Conservation (phyloP, 1,140 invertebrate species). For the Bombus consobrinus region DNA sequence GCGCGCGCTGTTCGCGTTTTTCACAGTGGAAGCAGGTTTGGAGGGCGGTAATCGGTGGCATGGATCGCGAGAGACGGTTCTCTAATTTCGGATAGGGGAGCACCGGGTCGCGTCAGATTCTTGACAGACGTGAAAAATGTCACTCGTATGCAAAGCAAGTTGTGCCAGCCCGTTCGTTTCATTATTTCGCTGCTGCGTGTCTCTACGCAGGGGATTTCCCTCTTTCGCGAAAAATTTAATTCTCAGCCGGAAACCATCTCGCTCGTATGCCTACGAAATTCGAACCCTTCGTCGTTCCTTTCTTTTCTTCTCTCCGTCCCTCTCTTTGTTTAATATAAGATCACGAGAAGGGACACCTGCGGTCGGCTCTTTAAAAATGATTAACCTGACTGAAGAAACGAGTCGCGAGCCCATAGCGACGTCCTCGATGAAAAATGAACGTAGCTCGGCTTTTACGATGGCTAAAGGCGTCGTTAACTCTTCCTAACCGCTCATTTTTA, state of each 20-base stretch:
- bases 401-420: slow-evolving; percentile 17
- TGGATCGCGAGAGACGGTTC: slow-evolving; percentile 8
- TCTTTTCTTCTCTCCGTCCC: not conserved
- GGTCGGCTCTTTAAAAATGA: slow-evolving; percentile 76
- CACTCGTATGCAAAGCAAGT: slow-evolving; percentile 73
- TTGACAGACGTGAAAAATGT: slow-evolving; percentile 71
- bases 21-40: not conserved
- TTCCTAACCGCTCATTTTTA: slow-evolving; percentile 38
- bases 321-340: slow-evolving; percentile 55
- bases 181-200: slow-evolving; percentile 63
- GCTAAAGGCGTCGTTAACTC: slow-evolving; percentile 73
- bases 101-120: slow-evolving; percentile 40
- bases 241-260: slow-evolving; percentile 31
- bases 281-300: too few relatives aligned
- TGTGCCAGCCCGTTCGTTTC: slow-evolving; percentile 63
- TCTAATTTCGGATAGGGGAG: slow-evolving; percentile 33
- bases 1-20: not conserved
- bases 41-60: slow-evolving; percentile 4
- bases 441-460: slow-evolving; percentile 33
- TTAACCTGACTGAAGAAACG: slow-evolving; percentile 67
- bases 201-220: slow-evolving; percentile 46
- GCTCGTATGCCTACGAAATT: not conserved
- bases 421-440: slow-evolving; percentile 75
- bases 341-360: slow-evolving; percentile 69
- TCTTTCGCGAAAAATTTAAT: slow-evolving; percentile 67